Percentiles rank a stretch among this genome's conserved stretches.
Conservation (phyloP, 1,140 invertebrate genomes). For the Microplitis demolitor region DNA sequence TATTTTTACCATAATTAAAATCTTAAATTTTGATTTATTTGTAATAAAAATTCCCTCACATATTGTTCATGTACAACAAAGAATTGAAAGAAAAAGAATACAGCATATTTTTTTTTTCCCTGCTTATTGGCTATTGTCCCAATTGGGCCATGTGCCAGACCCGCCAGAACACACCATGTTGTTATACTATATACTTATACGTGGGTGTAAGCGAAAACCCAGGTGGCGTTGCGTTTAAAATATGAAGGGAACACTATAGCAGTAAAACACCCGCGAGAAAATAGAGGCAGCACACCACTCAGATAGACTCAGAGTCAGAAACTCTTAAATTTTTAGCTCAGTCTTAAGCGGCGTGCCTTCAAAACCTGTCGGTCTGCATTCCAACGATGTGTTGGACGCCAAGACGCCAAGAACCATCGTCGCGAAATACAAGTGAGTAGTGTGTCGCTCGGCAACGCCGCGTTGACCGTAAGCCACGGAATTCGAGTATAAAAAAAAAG, state of each 20-base stretch:
- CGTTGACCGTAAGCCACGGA: constrained; percentile 15
- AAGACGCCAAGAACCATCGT: constrained; percentile 21
- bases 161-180: too few species aligned
- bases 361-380: constrained; percentile 46
- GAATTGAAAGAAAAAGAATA: too few species aligned
- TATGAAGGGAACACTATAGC: constrained; percentile 13
- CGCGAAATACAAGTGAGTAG: neutral
- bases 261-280: constrained; percentile 15
- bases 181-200: too few species aligned
- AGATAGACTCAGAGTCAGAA: constrained; percentile 11
- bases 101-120: too few species aligned
- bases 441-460: neutral
- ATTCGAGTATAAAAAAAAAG: constrained; percentile 10
- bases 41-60: too few species aligned
- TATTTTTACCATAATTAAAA: too few species aligned
- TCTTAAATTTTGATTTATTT: too few species aligned
- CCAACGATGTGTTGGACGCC: constrained; percentile 37
- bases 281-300: constrained; percentile 17
- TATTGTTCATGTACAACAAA: too few species aligned
- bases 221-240: neutral
- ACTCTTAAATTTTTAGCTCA: neutral
- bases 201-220: too few species aligned
- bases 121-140: too few species aligned
- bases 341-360: constrained; percentile 28
- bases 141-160: too few species aligned